Evolutionary conservation across 2,797 vertebrate genomes (phyloP).

Genomic region (Calcarius lapponicus): DNA sequence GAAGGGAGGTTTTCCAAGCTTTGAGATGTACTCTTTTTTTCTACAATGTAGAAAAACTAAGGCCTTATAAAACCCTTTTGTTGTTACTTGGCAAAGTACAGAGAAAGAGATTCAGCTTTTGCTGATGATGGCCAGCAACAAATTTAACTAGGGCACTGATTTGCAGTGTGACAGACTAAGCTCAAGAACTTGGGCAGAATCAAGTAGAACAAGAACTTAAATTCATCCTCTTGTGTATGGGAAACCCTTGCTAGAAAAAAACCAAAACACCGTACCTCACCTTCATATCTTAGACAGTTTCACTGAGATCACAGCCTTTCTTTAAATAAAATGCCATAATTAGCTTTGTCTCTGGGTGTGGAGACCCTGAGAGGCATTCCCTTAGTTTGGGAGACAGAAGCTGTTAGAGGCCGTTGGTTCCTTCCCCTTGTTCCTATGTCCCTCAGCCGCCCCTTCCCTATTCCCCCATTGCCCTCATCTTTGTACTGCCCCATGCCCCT

Average conservation of each 20-base stretch:
- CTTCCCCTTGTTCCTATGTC: neutral
- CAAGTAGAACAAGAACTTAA: neutral
- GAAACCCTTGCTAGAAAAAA: neutral
- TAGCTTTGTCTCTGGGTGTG: neutral
- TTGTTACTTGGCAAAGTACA: neutral
- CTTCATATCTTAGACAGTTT: neutral
- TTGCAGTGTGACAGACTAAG: neutral
- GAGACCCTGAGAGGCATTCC: neutral
- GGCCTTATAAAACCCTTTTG: neutral
- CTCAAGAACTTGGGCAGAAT: neutral
- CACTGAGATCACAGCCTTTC: neutral
- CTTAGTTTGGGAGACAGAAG: neutral
- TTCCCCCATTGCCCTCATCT: neutral
- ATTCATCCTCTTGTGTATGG: neutral
- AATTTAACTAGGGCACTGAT: neutral
- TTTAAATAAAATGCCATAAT: neutral
- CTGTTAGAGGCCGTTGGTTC: neutral
- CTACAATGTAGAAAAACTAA: neutral
- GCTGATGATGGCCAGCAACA: neutral
- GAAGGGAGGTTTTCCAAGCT: neutral
- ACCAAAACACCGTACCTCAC: neutral
- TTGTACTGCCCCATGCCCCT: neutral
- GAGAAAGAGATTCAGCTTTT: neutral
- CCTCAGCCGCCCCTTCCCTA: neutral
- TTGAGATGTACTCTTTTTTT: neutral